A percentile compares a stretch with the other conserved stretches of the same genome.
Conservation (phyloP, 2,113 vertebrate genomes). For the Morphnarchus princeps region DNA sequence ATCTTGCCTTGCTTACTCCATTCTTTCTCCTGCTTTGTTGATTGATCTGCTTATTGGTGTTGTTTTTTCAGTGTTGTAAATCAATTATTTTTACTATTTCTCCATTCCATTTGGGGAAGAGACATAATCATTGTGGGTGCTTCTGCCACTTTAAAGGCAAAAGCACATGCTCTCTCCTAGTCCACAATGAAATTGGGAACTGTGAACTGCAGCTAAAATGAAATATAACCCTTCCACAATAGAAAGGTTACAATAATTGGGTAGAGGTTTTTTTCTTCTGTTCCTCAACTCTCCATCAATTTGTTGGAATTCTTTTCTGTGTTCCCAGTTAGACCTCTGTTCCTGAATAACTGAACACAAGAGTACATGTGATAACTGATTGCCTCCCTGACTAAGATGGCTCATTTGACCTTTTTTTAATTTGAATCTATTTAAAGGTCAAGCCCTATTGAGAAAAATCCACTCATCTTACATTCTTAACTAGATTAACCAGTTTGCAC, state of each 20-base stretch:
- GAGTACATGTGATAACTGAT: background rate
- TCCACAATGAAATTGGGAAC: background rate
- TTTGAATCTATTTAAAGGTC: background rate
- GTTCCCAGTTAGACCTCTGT: background rate
- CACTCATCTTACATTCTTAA: conserved; percentile 75
- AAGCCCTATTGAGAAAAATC: conserved; percentile 49
- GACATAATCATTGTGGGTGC: background rate
- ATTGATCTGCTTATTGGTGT: background rate
- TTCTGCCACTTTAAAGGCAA: background rate
- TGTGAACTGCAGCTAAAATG: background rate
- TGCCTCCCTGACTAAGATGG: background rate
- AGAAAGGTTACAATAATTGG: background rate
- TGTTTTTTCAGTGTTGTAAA: background rate
- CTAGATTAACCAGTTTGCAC: conserved; percentile 74
- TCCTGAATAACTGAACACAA: background rate
- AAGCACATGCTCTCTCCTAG: background rate
- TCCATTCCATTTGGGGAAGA: background rate
- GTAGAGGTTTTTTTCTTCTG: background rate
- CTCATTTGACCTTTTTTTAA: background rate
- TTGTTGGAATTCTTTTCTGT: background rate
- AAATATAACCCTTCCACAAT: background rate
- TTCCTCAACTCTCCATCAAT: background rate
- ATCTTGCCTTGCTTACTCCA: background rate
- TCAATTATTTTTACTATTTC: background rate
- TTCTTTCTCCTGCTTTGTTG: background rate